A percentile compares a stretch with the other conserved stretches of the same genome.
Evolutionary conservation across 2,888 invertebrate species (phyloP).

Genomic region (Antitype chi): DNA sequence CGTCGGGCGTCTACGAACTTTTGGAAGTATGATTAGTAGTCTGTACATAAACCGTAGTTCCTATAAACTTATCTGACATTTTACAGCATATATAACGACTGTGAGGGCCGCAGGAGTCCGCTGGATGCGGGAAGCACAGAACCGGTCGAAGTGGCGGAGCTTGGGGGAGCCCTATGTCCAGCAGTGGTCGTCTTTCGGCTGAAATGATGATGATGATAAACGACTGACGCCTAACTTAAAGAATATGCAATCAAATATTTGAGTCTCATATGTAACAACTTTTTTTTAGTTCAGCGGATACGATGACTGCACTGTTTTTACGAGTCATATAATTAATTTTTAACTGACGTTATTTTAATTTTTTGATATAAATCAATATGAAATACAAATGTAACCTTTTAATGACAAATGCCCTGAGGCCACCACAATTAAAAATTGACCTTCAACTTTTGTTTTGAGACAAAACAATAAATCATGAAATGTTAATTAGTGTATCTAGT

Average conservation of each 20-base stretch:
- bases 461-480: constrained; percentile 26
- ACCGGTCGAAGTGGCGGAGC: too few species aligned
- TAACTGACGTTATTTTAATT: constrained; percentile 14
- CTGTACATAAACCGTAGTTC: neutral
- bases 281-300: constrained; percentile 14
- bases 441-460: constrained; percentile 65
- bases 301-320: constrained; percentile 13
- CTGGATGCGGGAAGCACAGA: too few species aligned
- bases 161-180: too few species aligned
- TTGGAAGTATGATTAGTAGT: constrained; percentile 85
- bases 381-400: constrained; percentile 72
- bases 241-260: neutral
- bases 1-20: constrained; percentile 91
- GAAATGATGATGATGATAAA: too few species aligned
- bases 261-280: neutral
- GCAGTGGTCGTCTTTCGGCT: too few species aligned
- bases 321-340: constrained; percentile 10
- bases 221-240: neutral
- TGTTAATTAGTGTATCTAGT: constrained; percentile 19
- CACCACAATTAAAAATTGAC: constrained; percentile 50
- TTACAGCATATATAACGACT: neutral
- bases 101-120: too few species aligned
- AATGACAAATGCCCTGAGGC: constrained; percentile 74
- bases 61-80: neutral
- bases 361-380: constrained; percentile 20